Evolutionary conservation across 2,888 invertebrate genomes (phyloP).

Genomic region (Dichetophora obliterata): DNA sequence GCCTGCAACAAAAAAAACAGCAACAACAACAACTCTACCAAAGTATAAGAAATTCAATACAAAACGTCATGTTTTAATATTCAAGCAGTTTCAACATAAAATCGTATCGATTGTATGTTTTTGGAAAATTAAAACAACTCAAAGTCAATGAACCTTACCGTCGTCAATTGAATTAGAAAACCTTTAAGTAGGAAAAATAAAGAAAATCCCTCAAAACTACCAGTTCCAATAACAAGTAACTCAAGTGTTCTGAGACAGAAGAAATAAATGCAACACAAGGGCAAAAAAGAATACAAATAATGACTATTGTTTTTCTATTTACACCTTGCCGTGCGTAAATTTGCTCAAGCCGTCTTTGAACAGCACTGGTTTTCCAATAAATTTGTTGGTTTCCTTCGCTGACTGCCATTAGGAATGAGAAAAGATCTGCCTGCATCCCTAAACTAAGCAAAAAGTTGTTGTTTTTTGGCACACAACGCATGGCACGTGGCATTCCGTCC

Average conservation of each 20-base stretch:
- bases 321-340: neutral
- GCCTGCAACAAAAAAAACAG: neutral
- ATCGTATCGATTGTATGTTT: too few relatives aligned
- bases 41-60: neutral
- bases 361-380: conserved; percentile 4
- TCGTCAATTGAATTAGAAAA: conserved; percentile 4
- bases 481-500: conserved; percentile 37
- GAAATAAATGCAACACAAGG: neutral
- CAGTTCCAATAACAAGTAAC: neutral
- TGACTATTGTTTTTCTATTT: neutral
- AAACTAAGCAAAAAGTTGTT: conserved; percentile 26
- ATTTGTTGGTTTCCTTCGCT: neutral
- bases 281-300: neutral
- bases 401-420: neutral
- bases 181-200: neutral
- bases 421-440: conserved; percentile 14
- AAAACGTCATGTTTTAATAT: too few relatives aligned
- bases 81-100: too few relatives aligned
- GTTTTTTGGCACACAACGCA: conserved; percentile 33
- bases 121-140: neutral
- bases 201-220: conserved; percentile 16
- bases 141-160: neutral
- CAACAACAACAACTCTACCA: neutral
- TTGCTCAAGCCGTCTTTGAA: neutral
- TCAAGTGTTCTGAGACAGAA: conserved; percentile 11